Evolutionary conservation across 1,140 invertebrate genomes (phyloP).

Genomic region (Maconellicoccus hirsutus): DNA sequence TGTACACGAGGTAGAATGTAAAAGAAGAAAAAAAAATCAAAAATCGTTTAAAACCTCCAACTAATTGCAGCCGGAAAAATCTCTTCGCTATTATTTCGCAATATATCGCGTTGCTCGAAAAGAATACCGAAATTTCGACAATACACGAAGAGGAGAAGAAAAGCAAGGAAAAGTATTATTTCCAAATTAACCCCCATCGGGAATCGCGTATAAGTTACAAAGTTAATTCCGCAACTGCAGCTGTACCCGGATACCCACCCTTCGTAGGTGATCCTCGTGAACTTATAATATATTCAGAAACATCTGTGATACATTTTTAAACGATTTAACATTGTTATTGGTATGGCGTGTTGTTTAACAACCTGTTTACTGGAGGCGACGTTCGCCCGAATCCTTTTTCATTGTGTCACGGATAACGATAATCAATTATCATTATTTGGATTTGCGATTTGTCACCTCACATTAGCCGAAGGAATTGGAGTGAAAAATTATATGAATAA

Average conservation of each 20-base stretch:
- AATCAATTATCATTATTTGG: conserved; percentile 22
- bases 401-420: conserved; percentile 12
- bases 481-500: conserved; percentile 14
- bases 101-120: background rate
- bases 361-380: conserved; percentile 1
- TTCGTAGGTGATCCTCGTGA: background rate
- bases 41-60: background rate
- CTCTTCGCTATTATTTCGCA: conserved; percentile 3
- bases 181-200: conserved; percentile 12
- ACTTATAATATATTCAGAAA: conserved; percentile 22
- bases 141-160: background rate
- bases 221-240: background rate
- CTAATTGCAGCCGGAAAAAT: conserved; percentile 3
- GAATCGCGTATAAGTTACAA: conserved; percentile 12
- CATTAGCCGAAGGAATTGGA: conserved; percentile 11
- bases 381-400: background rate
- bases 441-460: conserved; percentile 10
- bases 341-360: conserved; percentile 9
- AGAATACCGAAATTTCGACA: background rate
- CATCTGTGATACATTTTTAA: conserved; percentile 22
- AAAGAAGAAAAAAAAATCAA: too few relatives aligned
- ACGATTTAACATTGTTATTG: conserved; percentile 18
- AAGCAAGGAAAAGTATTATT: conserved; percentile 2
- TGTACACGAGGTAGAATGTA: too few relatives aligned
- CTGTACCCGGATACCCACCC: background rate